These are phyloP conservation scores for Phylloscopus trochiloides DNA, from an alignment of 2,113 vertebrate species.

Conservation along the genomic window DNA sequence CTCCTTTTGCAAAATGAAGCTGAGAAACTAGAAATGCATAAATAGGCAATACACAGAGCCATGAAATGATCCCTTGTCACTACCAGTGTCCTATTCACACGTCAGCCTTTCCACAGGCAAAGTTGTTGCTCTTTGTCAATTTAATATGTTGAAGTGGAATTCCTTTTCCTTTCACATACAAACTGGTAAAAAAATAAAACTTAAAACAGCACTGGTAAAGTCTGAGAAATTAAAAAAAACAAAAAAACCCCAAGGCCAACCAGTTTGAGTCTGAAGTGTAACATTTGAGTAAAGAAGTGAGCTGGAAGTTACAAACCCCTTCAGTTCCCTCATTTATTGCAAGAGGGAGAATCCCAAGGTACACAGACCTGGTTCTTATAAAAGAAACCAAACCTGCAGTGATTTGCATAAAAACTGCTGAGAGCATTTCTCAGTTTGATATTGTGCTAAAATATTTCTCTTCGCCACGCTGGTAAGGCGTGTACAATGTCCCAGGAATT, in stretches of 20 bases:
- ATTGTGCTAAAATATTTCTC: constrained; percentile 54
- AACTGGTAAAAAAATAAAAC: neutral
- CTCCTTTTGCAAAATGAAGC: constrained; percentile 47
- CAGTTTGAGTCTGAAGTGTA: neutral
- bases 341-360: neutral
- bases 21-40: constrained; percentile 44
- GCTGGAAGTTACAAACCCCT: neutral
- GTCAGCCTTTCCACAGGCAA: neutral
- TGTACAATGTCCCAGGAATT: neutral
- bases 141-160: neutral
- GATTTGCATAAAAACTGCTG: constrained; percentile 55
- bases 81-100: neutral
- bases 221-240: neutral
- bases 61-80: neutral
- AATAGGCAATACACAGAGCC: constrained; percentile 41
- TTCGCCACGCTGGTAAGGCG: constrained; percentile 39
- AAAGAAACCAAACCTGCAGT: constrained; percentile 48
- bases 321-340: neutral
- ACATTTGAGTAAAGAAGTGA: neutral
- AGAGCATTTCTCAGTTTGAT: constrained; percentile 52
- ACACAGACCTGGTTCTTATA: neutral
- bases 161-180: neutral
- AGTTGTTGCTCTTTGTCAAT: neutral
- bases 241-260: neutral
- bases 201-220: neutral